These are phyloP conservation scores for Sclerurus mexicanus DNA, from an alignment of 2,113 vertebrate genomes.

Conservation along the genomic window DNA sequence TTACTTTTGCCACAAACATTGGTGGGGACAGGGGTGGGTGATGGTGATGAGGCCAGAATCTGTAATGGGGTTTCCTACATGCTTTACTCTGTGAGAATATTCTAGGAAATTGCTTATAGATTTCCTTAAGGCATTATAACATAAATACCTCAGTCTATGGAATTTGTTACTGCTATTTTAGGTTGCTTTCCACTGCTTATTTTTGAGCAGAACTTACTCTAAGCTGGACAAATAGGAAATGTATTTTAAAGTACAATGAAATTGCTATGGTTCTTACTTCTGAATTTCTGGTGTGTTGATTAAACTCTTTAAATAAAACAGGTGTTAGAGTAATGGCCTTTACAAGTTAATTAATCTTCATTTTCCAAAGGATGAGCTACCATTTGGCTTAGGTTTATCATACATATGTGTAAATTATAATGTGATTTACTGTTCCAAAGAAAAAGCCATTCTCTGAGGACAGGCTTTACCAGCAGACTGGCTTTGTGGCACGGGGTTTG, in stretches of 20 bases:
- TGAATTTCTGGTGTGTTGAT: slow-evolving; percentile 53
- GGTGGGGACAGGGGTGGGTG: neutral
- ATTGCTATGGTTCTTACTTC: slow-evolving; percentile 34
- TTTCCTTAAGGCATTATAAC: slow-evolving; percentile 36
- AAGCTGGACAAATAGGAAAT: slow-evolving; percentile 40
- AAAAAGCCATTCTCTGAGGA: neutral
- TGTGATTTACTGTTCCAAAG: neutral
- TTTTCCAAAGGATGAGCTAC: slow-evolving; percentile 39
- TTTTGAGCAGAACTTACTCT: slow-evolving; percentile 62
- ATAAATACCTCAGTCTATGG: slow-evolving; percentile 18
- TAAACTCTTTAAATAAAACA: slow-evolving; percentile 60
- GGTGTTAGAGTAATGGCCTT: slow-evolving; percentile 37
- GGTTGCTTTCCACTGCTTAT: slow-evolving; percentile 47
- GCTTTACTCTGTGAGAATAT: slow-evolving; percentile 45
- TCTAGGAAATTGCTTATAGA: slow-evolving; percentile 64
- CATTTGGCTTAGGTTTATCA: neutral
- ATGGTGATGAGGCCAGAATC: neutral
- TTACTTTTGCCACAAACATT: slow-evolving; percentile 40
- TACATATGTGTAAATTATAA: neutral
- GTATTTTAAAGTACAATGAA: slow-evolving; percentile 33
- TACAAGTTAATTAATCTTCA: slow-evolving; percentile 56
- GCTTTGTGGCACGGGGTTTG: neutral
- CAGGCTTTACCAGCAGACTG: neutral
- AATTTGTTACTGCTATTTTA: slow-evolving; percentile 58
- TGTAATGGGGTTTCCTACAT: neutral